A percentile compares a stretch with the other conserved stretches of the same genome.
Evolutionary conservation across 2,888 invertebrate species (phyloP).

Genomic region (Phania funesta): DNA sequence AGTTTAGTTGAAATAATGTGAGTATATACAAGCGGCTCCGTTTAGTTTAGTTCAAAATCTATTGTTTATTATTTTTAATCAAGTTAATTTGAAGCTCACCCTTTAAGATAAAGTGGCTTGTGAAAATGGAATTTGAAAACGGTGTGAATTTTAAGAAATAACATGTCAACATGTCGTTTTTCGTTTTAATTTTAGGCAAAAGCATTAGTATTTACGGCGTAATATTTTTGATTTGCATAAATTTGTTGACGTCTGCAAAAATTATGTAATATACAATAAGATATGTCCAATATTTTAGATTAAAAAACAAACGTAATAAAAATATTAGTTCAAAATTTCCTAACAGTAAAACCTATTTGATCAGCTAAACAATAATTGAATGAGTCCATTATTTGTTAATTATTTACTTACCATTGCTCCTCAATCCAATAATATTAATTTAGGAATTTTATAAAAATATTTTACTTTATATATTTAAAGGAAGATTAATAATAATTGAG

Average conservation of each 20-base stretch:
- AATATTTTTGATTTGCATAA: constrained; percentile 78
- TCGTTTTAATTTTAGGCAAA: constrained; percentile 65
- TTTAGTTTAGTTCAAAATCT: constrained; percentile 9
- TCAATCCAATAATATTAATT: constrained; percentile 24
- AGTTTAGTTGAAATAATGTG: constrained; percentile 9
- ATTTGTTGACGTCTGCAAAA: constrained; percentile 78
- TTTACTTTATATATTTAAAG: constrained; percentile 48
- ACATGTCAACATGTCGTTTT: constrained; percentile 6
- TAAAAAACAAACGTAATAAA: constrained; percentile 7
- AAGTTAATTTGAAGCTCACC: constrained; percentile 57
- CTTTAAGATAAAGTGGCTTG: constrained; percentile 47
- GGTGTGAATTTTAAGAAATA: constrained; percentile 6
- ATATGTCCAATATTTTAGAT: neutral
- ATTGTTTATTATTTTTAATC: constrained; percentile 14
- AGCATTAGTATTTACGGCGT: constrained; percentile 77
- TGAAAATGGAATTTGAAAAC: constrained; percentile 33
- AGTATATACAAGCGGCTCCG: constrained; percentile 60
- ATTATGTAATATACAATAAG: constrained; percentile 67
- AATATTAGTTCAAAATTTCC: neutral
- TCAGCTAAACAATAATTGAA: neutral
- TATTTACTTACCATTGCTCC: constrained; percentile 45
- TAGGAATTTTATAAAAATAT: constrained; percentile 45
- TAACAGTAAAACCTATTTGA: constrained; percentile 28
- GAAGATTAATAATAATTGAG: constrained; percentile 59
- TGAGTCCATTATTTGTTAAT: neutral